Conservation (phyloP, 64 coral and sea anemone species). For the Hydrozoanthus tunicans region DNA sequence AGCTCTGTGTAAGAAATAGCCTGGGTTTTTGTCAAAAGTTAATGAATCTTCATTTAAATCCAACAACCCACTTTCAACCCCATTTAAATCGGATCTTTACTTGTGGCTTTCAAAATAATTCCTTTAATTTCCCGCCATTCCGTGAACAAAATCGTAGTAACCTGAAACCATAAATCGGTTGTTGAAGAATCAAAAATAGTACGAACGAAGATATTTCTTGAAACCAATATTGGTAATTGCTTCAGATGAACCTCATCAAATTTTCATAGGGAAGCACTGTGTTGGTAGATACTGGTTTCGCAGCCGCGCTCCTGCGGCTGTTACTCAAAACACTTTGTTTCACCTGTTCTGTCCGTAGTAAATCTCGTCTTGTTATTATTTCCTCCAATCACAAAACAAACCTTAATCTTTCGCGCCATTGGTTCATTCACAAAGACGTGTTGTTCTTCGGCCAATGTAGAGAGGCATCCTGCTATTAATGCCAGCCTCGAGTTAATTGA, state of each 20-base stretch:
- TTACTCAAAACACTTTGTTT: neutral
- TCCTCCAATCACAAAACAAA: constrained; percentile 9
- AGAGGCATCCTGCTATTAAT: constrained; percentile 7
- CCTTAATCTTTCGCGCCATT: neutral
- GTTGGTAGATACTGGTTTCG: constrained; percentile 6
- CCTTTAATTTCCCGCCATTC: neutral
- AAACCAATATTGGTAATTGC: constrained; percentile 19
- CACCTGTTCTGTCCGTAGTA: constrained; percentile 44
- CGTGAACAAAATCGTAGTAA: neutral
- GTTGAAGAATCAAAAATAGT: neutral
- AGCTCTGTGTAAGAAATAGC: neutral
- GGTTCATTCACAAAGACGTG: neutral
- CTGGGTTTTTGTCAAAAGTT: neutral
- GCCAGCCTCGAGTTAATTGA: constrained; percentile 24
- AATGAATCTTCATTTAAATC: neutral
- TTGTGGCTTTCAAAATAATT: neutral
- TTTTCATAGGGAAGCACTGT: constrained; percentile 26
- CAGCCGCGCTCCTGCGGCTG: neutral
- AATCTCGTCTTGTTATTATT: constrained; percentile 5
- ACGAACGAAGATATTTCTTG: neutral
- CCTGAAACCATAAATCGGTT: neutral
- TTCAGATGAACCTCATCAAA: constrained; percentile 31
- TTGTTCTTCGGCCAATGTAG: constrained; percentile 18
- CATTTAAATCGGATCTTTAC: neutral
- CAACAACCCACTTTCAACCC: neutral